phyloP scores from a whole-genome alignment of 2,888 invertebrate species.

The Aradus depressus region DNA sequence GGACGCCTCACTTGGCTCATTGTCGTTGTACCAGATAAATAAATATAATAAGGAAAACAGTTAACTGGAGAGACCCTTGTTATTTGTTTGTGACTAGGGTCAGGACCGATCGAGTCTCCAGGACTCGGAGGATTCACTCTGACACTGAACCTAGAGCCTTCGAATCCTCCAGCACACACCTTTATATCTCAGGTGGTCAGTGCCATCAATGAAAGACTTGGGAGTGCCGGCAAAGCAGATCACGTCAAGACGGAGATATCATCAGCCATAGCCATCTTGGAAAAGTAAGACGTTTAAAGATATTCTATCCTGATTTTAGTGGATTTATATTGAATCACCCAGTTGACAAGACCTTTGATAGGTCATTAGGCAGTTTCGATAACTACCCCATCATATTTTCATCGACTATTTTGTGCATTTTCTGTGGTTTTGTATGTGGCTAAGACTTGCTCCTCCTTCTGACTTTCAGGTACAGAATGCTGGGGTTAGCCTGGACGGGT shows the following conservation, averaged over 20 bases:
- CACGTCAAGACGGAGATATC: constrained; percentile 79
- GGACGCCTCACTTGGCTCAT: too few relatives aligned
- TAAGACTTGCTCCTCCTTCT: not conserved
- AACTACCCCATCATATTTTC: too few relatives aligned
- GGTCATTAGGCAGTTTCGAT: too few relatives aligned
- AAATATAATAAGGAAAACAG: too few relatives aligned
- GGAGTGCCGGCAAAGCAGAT: constrained; percentile 71
- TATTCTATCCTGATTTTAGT: too few relatives aligned
- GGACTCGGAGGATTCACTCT: constrained; percentile 22
- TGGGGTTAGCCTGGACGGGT: constrained; percentile 56
- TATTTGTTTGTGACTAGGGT: too few relatives aligned
- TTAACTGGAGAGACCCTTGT: too few relatives aligned
- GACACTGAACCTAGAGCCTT: constrained; percentile 23
- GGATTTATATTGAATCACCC: too few relatives aligned
- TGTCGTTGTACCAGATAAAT: too few relatives aligned
- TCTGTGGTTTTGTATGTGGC: too few relatives aligned
- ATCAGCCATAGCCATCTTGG: constrained; percentile 80
- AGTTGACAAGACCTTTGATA: too few relatives aligned
- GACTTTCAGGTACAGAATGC: constrained; percentile 48
- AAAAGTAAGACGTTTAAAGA: constrained; percentile 63
- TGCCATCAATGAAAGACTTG: constrained; percentile 49
- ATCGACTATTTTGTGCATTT: too few relatives aligned
- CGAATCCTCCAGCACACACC: constrained; percentile 24
- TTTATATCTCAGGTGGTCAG: constrained; percentile 69
- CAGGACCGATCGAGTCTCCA: constrained; percentile 22